Percentiles rank a stretch among this genome's conserved stretches.
Conservation (phyloP, 2,888 invertebrate genomes). For the Pristionchus exspectatus region DNA sequence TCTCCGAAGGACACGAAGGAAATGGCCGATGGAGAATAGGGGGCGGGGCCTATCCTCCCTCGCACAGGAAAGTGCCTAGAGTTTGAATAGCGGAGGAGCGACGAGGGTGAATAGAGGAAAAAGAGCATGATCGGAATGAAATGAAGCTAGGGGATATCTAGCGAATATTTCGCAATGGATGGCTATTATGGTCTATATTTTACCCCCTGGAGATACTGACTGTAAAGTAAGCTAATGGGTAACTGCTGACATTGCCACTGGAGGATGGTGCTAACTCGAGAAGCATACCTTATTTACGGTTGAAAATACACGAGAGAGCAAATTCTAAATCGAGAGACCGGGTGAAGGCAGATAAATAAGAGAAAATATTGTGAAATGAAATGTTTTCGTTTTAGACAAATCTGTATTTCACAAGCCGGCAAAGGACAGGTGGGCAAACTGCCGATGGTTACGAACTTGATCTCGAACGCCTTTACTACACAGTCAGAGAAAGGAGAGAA, state of each 20-base stretch:
- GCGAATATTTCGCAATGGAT: not conserved
- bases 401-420: not conserved
- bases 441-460: not conserved
- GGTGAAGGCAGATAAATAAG: no score
- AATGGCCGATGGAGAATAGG: not conserved
- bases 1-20: not conserved
- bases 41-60: constrained; percentile 35
- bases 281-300: not conserved
- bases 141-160: not conserved
- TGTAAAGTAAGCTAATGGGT: not conserved
- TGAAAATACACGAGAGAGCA: no score
- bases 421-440: not conserved
- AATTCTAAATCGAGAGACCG: no score
- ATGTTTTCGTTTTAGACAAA: not conserved
- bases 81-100: constrained; percentile 17
- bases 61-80: constrained; percentile 20
- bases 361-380: not conserved
- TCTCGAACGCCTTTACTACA: not conserved
- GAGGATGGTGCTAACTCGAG: not conserved
- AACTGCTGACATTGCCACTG: not conserved
- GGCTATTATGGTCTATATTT: not conserved
- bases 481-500: not conserved
- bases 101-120: not conserved
- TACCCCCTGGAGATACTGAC: not conserved
- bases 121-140: constrained; percentile 8